These are phyloP conservation scores for Thomomys bottae DNA, from an alignment of 2,113 vertebrate genomes.

Conservation along the genomic window DNA sequence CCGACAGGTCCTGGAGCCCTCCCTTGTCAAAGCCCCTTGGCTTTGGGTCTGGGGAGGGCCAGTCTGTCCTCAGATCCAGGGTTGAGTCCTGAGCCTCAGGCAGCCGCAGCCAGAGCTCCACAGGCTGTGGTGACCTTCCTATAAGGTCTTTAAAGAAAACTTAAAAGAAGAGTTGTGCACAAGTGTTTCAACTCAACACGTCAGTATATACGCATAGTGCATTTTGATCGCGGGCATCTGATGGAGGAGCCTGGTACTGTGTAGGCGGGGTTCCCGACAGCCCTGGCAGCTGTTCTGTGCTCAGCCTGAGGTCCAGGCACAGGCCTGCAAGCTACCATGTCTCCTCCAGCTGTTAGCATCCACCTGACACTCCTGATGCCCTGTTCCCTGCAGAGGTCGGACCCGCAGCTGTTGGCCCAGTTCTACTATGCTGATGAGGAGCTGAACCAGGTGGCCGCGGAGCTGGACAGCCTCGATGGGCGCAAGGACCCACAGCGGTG, in stretches of 20 bases:
- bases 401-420: constrained; percentile 97
- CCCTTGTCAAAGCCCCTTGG: too few relatives aligned
- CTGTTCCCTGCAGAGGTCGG: constrained; percentile 89
- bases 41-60: background rate
- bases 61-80: background rate
- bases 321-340: rapidly evolving
- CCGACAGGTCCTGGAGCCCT: background rate
- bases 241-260: rapidly evolving
- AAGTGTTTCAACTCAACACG: too few relatives aligned
- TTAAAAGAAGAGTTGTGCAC: too few relatives aligned
- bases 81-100: background rate
- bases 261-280: background rate
- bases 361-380: rapidly evolving
- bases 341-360: background rate
- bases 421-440: constrained; percentile 99
- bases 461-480: constrained; percentile 96
- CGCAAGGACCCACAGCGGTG: constrained; percentile 98
- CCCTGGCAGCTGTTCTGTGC: too few relatives aligned
- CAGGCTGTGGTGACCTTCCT: rapidly evolving
- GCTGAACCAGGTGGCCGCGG: constrained; percentile 96
- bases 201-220: too few relatives aligned
- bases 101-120: too few relatives aligned
- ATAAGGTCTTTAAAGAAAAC: background rate
- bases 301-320: too few relatives aligned
- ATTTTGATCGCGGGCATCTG: background rate